A percentile compares a stretch with the other conserved stretches of the same genome.
phyloP scores from a whole-genome alignment of 2,888 invertebrate species.

The Calameuta idolon region DNA sequence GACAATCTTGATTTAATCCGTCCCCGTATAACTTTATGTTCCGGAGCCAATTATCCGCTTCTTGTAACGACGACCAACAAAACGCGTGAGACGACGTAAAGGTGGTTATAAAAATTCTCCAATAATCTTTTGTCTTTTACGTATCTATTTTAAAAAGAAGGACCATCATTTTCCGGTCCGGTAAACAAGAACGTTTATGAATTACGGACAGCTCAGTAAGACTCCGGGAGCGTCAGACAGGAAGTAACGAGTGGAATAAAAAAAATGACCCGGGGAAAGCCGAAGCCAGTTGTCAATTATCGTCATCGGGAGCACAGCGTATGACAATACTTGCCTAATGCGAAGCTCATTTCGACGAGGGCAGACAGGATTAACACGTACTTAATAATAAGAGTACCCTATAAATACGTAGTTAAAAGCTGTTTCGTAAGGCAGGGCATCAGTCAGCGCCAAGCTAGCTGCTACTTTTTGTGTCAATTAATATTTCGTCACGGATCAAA shows the following conservation, averaged over 20 bases:
- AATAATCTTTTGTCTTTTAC: neutral
- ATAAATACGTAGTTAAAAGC: conserved; percentile 13
- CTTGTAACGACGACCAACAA: neutral
- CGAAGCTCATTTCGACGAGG: conserved; percentile 2
- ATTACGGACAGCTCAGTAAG: neutral
- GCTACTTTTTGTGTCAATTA: conserved; percentile 58
- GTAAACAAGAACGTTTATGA: neutral
- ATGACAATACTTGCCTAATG: neutral
- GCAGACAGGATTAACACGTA: conserved; percentile 7
- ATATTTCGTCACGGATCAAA: conserved; percentile 58
- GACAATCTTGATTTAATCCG: neutral
- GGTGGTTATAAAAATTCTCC: neutral
- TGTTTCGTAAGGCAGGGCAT: neutral
- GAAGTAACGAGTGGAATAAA: neutral
- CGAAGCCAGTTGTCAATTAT: neutral
- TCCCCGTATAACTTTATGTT: conserved; percentile 3
- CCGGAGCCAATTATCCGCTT: conserved; percentile 1
- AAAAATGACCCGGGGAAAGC: neutral
- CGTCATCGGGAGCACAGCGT: neutral
- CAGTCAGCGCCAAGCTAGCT: conserved; percentile 18
- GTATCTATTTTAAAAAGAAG: neutral
- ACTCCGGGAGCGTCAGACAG: neutral
- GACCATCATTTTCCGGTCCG: neutral
- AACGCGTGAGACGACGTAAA: neutral
- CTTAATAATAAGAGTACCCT: conserved; percentile 10